These are phyloP conservation scores for Argyrosomus japonicus DNA, from an alignment of 2,113 vertebrate genomes.

Conservation along the genomic window DNA sequence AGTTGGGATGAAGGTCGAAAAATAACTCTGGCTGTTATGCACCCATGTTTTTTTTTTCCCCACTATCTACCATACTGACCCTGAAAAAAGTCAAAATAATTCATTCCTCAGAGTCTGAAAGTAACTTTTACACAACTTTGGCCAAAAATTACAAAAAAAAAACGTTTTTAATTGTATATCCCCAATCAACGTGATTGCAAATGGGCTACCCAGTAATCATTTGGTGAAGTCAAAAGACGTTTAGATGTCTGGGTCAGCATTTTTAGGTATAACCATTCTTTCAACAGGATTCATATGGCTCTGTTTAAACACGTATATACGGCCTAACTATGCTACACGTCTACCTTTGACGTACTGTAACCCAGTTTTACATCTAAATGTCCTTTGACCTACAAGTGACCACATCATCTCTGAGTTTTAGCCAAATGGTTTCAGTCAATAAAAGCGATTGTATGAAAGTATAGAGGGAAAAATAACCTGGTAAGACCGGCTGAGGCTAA, in stretches of 20 bases:
- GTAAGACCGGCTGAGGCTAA: not conserved
- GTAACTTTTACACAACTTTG: not conserved
- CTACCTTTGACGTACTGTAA: not conserved
- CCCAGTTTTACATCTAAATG: not conserved
- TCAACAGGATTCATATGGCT: not conserved
- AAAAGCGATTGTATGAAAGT: not conserved
- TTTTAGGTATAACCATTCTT: not conserved
- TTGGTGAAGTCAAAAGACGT: not conserved
- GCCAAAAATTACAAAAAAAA: not conserved
- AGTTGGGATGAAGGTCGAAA: not conserved
- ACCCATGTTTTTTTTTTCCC: not conserved
- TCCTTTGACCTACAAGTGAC: not conserved
- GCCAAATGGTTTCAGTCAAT: not conserved
- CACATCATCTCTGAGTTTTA: too few relatives aligned
- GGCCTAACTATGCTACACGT: not conserved
- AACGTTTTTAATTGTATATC: not conserved
- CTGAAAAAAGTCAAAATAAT: constrained; percentile 14
- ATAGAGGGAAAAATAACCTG: not conserved
- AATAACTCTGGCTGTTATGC: constrained; percentile 7
- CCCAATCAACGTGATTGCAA: too few relatives aligned
- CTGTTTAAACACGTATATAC: not conserved
- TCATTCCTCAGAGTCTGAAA: not conserved
- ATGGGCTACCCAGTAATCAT: not conserved
- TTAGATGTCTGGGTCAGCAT: not conserved
- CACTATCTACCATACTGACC: not conserved